These are phyloP conservation scores for Stictonetta naevosa DNA, from an alignment of 2,113 vertebrate species.

Conservation along the genomic window DNA sequence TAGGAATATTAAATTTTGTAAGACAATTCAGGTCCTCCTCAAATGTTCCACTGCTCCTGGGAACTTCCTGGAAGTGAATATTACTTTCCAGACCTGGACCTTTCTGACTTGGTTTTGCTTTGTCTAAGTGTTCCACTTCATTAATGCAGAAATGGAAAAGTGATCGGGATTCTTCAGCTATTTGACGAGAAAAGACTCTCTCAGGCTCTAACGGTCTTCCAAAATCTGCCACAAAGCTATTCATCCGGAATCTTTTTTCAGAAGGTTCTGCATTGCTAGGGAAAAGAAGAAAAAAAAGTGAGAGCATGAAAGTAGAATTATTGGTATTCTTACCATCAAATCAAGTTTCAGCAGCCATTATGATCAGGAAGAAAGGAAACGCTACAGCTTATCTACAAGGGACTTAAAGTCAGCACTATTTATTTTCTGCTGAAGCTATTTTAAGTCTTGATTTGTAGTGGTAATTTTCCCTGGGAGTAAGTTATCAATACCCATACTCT, in stretches of 20 bases:
- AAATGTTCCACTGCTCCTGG: constrained; percentile 32
- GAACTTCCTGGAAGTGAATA: constrained; percentile 62
- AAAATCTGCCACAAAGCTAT: constrained; percentile 84
- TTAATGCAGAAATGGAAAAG: constrained; percentile 89
- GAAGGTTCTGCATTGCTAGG: constrained; percentile 82
- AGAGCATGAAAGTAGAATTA: not conserved
- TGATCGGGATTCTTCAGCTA: constrained; percentile 80
- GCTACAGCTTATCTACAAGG: not conserved
- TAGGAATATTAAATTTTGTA: constrained; percentile 90
- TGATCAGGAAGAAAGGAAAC: not conserved
- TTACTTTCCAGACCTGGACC: constrained; percentile 53
- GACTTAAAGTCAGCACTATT: not conserved
- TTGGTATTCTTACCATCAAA: not conserved
- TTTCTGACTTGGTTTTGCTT: constrained; percentile 48
- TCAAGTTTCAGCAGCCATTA: not conserved
- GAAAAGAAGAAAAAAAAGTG: constrained; percentile 4
- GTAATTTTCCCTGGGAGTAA: not conserved
- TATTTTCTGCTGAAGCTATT: not conserved
- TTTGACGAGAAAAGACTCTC: constrained; percentile 80
- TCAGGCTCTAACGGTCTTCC: constrained; percentile 75
- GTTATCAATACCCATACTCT: not conserved
- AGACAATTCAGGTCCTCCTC: constrained; percentile 76
- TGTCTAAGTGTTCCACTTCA: constrained; percentile 78
- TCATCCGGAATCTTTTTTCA: constrained; percentile 82
- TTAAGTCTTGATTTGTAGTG: not conserved